phyloP scores from a whole-genome alignment of 2,113 vertebrate species.

The Arizona elegans region DNA sequence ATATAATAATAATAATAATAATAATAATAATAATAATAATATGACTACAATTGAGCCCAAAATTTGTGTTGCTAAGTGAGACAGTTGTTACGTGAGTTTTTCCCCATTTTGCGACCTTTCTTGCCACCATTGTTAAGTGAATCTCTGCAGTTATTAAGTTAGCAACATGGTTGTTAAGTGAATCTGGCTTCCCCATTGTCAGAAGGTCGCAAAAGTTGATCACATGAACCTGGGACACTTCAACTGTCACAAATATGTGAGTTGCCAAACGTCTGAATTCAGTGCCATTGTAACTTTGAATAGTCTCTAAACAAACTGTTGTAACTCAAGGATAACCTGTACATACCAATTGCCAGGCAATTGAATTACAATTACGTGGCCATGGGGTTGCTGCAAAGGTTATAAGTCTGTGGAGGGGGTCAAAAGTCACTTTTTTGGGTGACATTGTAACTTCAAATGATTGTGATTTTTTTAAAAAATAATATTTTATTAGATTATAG shows the following conservation, averaged over 20 bases:
- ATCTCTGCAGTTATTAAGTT: neutral
- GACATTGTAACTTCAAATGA: neutral
- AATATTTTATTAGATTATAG: no score
- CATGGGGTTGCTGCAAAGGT: no score
- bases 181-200: neutral
- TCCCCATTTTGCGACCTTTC: neutral
- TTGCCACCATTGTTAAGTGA: neutral
- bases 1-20: no score
- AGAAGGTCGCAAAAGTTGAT: neutral
- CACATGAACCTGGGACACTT: neutral
- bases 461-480: no score
- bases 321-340: neutral
- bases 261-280: neutral
- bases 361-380: neutral
- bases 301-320: neutral
- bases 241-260: neutral
- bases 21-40: no score
- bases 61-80: neutral
- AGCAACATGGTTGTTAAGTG: neutral
- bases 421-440: neutral
- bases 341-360: neutral
- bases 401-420: neutral
- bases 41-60: neutral
- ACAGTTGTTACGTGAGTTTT: neutral
- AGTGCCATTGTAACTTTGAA: neutral